Conservation (phyloP, 2,797 vertebrate species). For the Nyctibius grandis region DNA sequence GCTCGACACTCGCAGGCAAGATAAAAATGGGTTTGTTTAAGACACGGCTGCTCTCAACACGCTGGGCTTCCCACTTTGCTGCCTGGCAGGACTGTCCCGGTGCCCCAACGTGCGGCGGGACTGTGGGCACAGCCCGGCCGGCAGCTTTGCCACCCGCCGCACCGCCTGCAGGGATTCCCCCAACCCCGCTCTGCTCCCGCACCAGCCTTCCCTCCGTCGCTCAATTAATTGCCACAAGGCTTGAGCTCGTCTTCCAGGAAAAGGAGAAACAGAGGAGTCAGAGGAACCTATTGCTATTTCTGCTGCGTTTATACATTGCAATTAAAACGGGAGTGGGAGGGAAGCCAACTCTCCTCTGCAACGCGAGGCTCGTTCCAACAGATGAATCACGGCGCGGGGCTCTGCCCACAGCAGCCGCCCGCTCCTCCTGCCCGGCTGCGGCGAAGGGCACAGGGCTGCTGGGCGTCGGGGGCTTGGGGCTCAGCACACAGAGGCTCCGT, state of each 20-base stretch:
- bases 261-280: neutral
- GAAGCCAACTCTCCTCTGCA: neutral
- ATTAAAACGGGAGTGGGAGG: neutral
- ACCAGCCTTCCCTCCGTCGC: neutral
- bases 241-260: neutral
- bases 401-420: neutral
- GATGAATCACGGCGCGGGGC: neutral
- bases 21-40: neutral
- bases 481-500: neutral
- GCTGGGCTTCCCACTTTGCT: neutral
- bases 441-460: neutral
- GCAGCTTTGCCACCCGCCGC: neutral
- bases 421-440: neutral
- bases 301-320: neutral
- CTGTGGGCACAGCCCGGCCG: rapidly evolving
- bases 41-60: neutral
- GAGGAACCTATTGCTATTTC: neutral
- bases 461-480: neutral
- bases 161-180: neutral
- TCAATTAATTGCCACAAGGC: neutral
- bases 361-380: neutral
- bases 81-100: neutral
- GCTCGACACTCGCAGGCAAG: neutral
- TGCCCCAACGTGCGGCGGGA: rapidly evolving
- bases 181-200: neutral